phyloP scores from a whole-genome alignment of 2,113 vertebrate species.

The Himantopus leucocephalus region DNA sequence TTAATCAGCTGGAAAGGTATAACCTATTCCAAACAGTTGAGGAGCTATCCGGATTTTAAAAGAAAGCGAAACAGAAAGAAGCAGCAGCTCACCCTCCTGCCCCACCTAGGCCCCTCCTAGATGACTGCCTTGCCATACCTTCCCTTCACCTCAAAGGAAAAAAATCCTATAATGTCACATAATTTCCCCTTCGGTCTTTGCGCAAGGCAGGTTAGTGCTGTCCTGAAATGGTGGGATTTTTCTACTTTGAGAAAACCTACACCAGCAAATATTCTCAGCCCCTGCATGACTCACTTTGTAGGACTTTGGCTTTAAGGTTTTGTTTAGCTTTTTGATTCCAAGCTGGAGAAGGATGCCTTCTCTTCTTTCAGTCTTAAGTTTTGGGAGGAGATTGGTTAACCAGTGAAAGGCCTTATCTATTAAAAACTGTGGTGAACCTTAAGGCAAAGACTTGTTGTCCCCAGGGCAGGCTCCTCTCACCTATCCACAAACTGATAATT shows the following conservation, averaged over 20 bases:
- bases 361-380: background rate
- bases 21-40: background rate
- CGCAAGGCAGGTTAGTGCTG: background rate
- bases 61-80: background rate
- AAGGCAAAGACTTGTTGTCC: background rate
- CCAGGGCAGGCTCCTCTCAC: conserved; percentile 1
- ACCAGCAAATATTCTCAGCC: background rate
- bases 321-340: background rate
- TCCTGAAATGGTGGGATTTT: accelerated
- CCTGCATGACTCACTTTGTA: background rate
- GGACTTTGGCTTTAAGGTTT: background rate
- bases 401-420: conserved; percentile 5
- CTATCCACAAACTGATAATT: background rate
- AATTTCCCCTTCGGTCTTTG: background rate
- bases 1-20: background rate
- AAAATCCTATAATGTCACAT: background rate
- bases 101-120: background rate
- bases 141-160: background rate
- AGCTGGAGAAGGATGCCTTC: background rate
- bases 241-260: background rate
- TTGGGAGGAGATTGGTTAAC: background rate
- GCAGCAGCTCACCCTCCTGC: background rate
- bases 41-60: background rate
- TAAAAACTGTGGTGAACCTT: conserved; percentile 10
- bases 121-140: background rate